A percentile compares a stretch with the other conserved stretches of the same genome.
These are phyloP conservation scores for Montipora efflorescens DNA, from an alignment of 64 coral and sea anemone species.

Conservation along the genomic window DNA sequence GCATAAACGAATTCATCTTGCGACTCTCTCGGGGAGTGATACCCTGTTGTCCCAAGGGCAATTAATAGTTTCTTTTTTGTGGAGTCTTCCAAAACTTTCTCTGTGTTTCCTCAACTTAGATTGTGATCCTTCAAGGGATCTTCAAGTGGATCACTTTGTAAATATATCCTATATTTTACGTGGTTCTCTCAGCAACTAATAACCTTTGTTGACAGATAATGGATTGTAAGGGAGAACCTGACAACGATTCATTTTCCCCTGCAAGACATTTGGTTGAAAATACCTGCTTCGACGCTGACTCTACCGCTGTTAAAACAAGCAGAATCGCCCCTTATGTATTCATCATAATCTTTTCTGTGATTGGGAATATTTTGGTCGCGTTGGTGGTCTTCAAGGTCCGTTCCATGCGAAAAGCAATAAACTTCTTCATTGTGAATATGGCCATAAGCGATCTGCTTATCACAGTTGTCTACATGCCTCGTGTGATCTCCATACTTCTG, in stretches of 20 bases:
- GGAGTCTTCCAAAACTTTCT: too few species aligned
- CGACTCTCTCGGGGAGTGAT: too few species aligned
- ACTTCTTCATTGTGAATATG: slow-evolving; percentile 74
- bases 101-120: too few species aligned
- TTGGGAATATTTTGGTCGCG: slow-evolving; percentile 6
- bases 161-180: too few species aligned
- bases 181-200: background rate
- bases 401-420: slow-evolving; percentile 54
- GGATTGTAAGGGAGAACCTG: background rate
- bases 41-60: too few species aligned
- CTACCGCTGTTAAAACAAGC: background rate
- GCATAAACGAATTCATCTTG: too few species aligned
- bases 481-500: slow-evolving; percentile 29
- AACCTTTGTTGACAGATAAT: background rate
- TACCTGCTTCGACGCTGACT: slow-evolving; percentile 10
- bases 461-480: slow-evolving; percentile 72
- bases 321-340: slow-evolving; percentile 16
- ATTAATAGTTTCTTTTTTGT: too few species aligned
- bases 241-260: background rate
- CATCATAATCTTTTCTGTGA: background rate
- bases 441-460: slow-evolving; percentile 54
- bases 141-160: too few species aligned
- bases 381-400: slow-evolving; percentile 50
- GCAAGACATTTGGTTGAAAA: background rate
- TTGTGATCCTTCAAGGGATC: too few species aligned